Conservation (phyloP, 2,113 vertebrate genomes). For the Lota lota region DNA sequence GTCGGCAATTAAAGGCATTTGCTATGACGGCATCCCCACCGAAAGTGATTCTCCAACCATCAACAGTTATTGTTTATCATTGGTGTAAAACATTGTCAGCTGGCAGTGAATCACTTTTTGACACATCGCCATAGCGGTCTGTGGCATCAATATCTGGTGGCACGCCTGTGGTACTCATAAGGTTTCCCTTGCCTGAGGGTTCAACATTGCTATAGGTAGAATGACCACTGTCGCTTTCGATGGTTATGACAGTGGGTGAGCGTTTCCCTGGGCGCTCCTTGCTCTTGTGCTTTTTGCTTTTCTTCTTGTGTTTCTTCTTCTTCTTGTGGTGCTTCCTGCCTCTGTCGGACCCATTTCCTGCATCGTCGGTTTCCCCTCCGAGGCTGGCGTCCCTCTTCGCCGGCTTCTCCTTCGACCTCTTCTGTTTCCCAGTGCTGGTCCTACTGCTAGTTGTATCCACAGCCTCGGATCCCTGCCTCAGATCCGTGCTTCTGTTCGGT, state of each 20-base stretch:
- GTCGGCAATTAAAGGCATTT: neutral
- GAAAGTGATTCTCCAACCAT: neutral
- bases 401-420: conserved; percentile 73
- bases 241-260: conserved; percentile 82
- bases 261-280: conserved; percentile 25
- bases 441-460: conserved; percentile 61
- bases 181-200: conserved; percentile 14
- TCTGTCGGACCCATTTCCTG: conserved; percentile 71
- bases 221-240: conserved; percentile 80
- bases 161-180: conserved; percentile 6
- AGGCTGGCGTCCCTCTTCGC: conserved; percentile 44
- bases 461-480: conserved; percentile 20
- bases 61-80: neutral
- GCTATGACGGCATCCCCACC: too few relatives aligned
- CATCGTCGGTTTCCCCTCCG: conserved; percentile 78
- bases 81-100: neutral
- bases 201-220: neutral
- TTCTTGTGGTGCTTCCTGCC: conserved; percentile 81
- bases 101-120: neutral
- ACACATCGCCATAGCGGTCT: neutral
- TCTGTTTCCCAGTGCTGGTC: conserved; percentile 71
- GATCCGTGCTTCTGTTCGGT: conserved; percentile 13
- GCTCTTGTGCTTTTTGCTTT: conserved; percentile 74
- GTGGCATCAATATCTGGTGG: conserved; percentile 6
- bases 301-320: conserved; percentile 90